phyloP scores from a whole-genome alignment of 1,140 invertebrate genomes.

The Camponotus floridanus region DNA sequence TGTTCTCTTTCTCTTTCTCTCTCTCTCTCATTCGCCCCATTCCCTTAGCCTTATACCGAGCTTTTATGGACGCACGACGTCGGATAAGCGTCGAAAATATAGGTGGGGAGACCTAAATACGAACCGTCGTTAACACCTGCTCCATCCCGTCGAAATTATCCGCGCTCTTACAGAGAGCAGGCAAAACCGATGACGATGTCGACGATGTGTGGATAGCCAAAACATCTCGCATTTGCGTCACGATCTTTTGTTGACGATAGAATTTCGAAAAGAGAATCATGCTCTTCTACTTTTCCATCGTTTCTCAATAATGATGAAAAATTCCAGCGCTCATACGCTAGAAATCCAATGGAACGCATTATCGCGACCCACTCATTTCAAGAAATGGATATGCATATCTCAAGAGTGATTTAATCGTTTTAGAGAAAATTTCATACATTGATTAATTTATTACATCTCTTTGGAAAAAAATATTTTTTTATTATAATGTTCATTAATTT shows the following conservation, averaged over 20 bases:
- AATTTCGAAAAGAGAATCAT: slow-evolving; percentile 34
- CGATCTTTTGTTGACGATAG: slow-evolving; percentile 64
- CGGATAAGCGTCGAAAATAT: slow-evolving; percentile 77
- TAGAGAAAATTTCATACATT: neutral
- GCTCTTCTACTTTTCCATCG: neutral
- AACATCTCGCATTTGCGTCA: slow-evolving; percentile 45
- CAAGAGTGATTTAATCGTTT: neutral
- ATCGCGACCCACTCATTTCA: neutral
- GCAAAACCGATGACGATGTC: neutral
- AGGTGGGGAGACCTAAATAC: slow-evolving; percentile 69
- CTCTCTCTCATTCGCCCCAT: neutral
- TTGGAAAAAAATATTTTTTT: neutral
- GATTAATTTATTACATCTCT: neutral
- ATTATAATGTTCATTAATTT: too few species aligned
- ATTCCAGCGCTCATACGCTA: slow-evolving; percentile 17
- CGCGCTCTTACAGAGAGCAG: slow-evolving; percentile 57
- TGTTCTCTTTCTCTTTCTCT: neutral
- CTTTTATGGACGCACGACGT: slow-evolving; percentile 50
- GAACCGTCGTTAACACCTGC: slow-evolving; percentile 82
- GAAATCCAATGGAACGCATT: neutral
- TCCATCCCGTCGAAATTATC: slow-evolving; percentile 78
- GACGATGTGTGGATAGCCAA: slow-evolving; percentile 27
- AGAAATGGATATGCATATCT: neutral
- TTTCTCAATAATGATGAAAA: slow-evolving; percentile 47
- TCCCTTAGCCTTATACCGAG: slow-evolving; percentile 8